Conservation (phyloP, 1,140 invertebrate species). For the Trachymyrmex cornetzi region DNA sequence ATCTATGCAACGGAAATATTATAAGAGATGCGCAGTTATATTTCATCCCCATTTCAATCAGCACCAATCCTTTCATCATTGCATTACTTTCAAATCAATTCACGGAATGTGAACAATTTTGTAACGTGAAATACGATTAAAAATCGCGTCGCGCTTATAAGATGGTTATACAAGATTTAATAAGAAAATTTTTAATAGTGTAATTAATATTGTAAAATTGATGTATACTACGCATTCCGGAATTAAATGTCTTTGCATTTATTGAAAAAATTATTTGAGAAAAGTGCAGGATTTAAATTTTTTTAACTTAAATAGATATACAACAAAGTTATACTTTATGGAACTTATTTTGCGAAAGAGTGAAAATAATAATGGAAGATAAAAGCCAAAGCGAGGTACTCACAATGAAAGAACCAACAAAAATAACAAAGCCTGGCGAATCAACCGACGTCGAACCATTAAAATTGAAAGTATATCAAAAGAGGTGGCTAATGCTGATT, state of each 20-base stretch:
- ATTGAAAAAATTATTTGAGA: too few relatives aligned
- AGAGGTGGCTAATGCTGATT: conserved; percentile 88
- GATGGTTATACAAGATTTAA: neutral
- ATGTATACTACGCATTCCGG: neutral
- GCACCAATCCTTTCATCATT: neutral
- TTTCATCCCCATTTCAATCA: neutral
- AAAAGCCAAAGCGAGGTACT: conserved; percentile 53
- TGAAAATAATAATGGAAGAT: conserved; percentile 51
- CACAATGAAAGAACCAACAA: conserved; percentile 26
- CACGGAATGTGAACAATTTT: neutral
- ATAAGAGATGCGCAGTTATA: neutral
- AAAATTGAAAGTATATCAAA: conserved; percentile 81
- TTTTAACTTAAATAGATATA: neutral
- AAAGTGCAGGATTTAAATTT: too few relatives aligned
- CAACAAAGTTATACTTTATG: neutral
- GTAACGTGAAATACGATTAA: neutral
- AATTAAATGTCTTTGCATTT: neutral
- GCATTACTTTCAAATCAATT: neutral
- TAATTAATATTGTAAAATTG: neutral
- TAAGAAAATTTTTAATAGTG: neutral
- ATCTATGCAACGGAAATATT: neutral
- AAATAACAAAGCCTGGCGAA: neutral
- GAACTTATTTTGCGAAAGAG: neutral
- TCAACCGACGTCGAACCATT: neutral
- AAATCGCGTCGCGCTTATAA: neutral